Conservation (phyloP, 2,888 invertebrate species). For the Microchrysa polita region DNA sequence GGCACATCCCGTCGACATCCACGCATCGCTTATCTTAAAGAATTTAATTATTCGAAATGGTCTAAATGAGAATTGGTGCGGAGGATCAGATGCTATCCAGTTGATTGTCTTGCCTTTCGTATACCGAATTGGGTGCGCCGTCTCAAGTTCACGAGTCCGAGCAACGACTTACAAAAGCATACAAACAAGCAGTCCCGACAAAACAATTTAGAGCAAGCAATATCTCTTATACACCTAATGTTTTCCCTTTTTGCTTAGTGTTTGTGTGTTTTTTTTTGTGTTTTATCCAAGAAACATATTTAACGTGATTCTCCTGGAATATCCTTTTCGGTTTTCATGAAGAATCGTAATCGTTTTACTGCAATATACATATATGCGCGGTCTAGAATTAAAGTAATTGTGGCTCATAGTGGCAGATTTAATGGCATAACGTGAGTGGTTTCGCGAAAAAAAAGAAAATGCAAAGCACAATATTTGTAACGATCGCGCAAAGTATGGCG, state of each 20-base stretch:
- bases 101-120: not conserved
- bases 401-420: slow-evolving; percentile 33
- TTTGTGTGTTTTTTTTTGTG: no score
- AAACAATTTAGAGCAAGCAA: no score
- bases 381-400: slow-evolving; percentile 38
- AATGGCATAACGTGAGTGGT: slow-evolving; percentile 6
- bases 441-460: no score
- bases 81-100: not conserved
- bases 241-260: no score
- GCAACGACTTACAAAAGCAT: not conserved
- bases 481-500: slow-evolving; percentile 22
- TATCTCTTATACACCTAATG: no score
- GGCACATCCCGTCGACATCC: not conserved
- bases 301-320: slow-evolving; percentile 28
- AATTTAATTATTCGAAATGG: slow-evolving; percentile 38
- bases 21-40: slow-evolving; percentile 28
- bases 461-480: not conserved
- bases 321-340: not conserved
- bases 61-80: slow-evolving; percentile 8
- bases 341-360: not conserved
- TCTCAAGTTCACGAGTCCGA: slow-evolving; percentile 24
- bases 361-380: no score
- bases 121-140: not conserved
- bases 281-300: not conserved
- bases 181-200: not conserved